phyloP scores from a whole-genome alignment of 2,113 vertebrate species.

The Pterocles burchelli region DNA sequence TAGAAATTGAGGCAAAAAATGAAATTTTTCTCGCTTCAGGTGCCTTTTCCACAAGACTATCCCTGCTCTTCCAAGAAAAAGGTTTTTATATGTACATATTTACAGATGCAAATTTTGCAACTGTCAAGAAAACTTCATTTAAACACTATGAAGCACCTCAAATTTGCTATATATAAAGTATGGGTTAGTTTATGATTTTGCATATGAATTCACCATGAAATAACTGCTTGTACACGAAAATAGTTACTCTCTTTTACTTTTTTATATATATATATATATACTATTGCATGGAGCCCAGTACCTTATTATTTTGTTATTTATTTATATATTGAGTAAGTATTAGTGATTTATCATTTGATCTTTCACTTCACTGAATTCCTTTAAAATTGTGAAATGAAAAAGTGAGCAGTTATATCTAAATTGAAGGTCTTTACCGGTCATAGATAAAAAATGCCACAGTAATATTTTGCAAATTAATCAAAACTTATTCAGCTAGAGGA shows the following conservation, averaged over 20 bases:
- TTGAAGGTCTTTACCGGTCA: neutral
- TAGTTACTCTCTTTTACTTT: neutral
- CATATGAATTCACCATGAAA: neutral
- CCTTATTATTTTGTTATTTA: neutral
- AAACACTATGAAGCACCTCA: neutral
- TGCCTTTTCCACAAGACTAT: neutral
- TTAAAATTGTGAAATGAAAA: neutral
- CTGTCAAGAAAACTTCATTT: neutral
- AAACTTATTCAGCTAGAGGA: neutral
- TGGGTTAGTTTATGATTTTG: neutral
- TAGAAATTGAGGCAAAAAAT: neutral
- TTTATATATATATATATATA: neutral
- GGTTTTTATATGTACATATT: too few species aligned
- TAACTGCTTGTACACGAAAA: neutral
- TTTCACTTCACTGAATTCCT: neutral
- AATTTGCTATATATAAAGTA: neutral
- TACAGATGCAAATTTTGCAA: neutral
- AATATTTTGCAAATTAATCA: neutral
- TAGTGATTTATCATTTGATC: neutral
- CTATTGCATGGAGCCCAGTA: rapidly evolving
- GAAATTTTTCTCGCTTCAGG: neutral
- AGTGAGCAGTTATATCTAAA: neutral
- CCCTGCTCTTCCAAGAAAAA: neutral
- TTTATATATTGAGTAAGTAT: neutral
- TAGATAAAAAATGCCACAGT: rapidly evolving